Conservation (phyloP, 2,113 vertebrate species). For the Anseranas semipalmata region DNA sequence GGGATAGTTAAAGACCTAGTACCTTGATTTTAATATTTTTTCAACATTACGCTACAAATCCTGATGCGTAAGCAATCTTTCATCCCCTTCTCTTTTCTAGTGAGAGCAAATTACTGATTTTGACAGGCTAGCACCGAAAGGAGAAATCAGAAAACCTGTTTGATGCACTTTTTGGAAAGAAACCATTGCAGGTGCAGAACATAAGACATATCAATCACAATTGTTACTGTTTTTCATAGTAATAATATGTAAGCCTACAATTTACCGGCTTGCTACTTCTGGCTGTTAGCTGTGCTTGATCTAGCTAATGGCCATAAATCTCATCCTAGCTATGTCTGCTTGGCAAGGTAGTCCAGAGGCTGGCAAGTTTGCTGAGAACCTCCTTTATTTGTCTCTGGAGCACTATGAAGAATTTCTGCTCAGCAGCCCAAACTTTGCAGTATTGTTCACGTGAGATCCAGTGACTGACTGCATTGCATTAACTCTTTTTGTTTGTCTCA, state of each 20-base stretch:
- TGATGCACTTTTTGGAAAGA: not conserved
- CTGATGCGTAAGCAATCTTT: not conserved
- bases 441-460: not conserved
- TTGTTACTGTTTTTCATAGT: not conserved
- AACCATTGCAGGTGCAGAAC: not conserved
- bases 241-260: not conserved
- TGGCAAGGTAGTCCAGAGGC: not conserved
- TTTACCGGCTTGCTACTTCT: not conserved
- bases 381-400: not conserved
- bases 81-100: not conserved
- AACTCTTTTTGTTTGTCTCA: not conserved
- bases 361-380: not conserved
- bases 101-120: not conserved
- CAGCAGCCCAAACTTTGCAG: not conserved
- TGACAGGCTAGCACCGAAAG: not conserved
- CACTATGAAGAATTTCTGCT: not conserved
- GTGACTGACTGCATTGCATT: not conserved
- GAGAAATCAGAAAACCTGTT: not conserved
- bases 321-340: not conserved
- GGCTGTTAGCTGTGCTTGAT: not conserved
- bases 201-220: not conserved
- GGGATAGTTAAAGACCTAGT: not conserved
- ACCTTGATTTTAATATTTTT: not conserved
- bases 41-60: not conserved
- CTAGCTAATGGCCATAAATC: not conserved